Evolutionary conservation across 2,797 vertebrate genomes (phyloP), one percentile per base, ranked within the genome.

Genomic region (Thalassophryne amazonica): DNA sequence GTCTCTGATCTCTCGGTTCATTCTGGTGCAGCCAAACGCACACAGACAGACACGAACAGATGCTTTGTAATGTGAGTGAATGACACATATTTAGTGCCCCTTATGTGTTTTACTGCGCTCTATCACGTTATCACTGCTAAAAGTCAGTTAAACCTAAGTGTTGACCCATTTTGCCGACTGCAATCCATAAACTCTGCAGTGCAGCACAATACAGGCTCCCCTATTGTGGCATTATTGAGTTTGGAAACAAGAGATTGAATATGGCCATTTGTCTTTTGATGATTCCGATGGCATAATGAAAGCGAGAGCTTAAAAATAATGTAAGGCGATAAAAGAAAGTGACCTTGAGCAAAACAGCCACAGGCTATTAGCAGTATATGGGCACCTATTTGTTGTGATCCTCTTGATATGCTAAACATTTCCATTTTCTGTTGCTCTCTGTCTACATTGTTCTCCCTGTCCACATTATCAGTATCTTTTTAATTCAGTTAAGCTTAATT

Each of bases 1-100:
- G 87, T 87, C 84, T 69, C 56, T 53, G 67, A 86, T 85, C 87
- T 89, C 85, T 91, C 76, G 81, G 38, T 39, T 60, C 20, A 38
- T 11, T 8, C 27, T 46, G 28, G 10, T 30, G 19, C 14, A 30
- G 20, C 31, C 34, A 30, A 41, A 46, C 20, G 37, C n/a, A 24
- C 47, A 57, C 22, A 40, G 0, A 46, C 20, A 28, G 15, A 27
- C 14, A 20, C 38, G 9, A 21, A 31, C 19, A 25, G 27, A 14
- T 38, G 41, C 17, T 16, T 12, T 41, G 12, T 34, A 22, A 33
- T 15, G 27, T 7, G 24, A 36, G 18, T 38, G 35, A 23, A 32
- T 40, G 11, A 25, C 23, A 21, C 2, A 12, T 49, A 18, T 17
- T 30, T 36, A 19, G 24, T 31, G 27, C 21, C 7, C 4, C 14